A percentile compares a stretch with the other conserved stretches of the same genome.
phyloP scores from a whole-genome alignment of 1,140 invertebrate species.

The Drosophila navojoa region DNA sequence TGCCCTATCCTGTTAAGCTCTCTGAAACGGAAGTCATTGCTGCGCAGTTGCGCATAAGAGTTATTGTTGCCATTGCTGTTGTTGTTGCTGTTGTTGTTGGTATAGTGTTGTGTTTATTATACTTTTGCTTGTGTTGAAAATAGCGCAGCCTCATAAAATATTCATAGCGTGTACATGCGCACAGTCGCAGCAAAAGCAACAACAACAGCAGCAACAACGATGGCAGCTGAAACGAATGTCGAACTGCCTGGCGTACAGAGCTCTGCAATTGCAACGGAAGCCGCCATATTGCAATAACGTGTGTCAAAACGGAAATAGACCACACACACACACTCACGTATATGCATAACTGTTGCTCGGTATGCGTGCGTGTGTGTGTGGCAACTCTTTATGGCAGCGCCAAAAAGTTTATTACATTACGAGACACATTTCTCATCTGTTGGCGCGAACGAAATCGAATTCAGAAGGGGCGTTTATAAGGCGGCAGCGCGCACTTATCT shows the following conservation, averaged over 20 bases:
- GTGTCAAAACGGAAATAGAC: slow-evolving; percentile 72
- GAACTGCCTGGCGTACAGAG: slow-evolving; percentile 39
- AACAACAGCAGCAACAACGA: background rate
- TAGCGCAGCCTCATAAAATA: slow-evolving; percentile 69
- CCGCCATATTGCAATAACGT: slow-evolving; percentile 81
- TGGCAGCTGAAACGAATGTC: slow-evolving; percentile 26
- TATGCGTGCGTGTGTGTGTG: slow-evolving; percentile 2
- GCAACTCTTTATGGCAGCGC: slow-evolving; percentile 63
- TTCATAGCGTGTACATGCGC: slow-evolving; percentile 75
- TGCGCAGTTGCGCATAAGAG: slow-evolving; percentile 69
- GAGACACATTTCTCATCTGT: slow-evolving; percentile 49
- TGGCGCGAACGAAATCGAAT: slow-evolving; percentile 65
- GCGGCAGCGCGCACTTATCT: slow-evolving; percentile 57
- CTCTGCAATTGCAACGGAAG: slow-evolving; percentile 66
- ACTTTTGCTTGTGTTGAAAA: slow-evolving; percentile 52
- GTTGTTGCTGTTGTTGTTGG: slow-evolving; percentile 32
- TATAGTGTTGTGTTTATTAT: slow-evolving; percentile 52
- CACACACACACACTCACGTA: slow-evolving; percentile 25
- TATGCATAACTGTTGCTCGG: slow-evolving; percentile 60
- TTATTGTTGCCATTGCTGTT: slow-evolving; percentile 39
- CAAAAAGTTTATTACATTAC: slow-evolving; percentile 70
- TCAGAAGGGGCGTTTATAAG: slow-evolving; percentile 73
- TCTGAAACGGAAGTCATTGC: slow-evolving; percentile 73
- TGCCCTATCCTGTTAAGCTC: slow-evolving; percentile 5
- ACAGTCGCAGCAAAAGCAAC: slow-evolving; percentile 42